phyloP scores from a whole-genome alignment of 2,797 vertebrate genomes.

The Sphenodon punctatus region DNA sequence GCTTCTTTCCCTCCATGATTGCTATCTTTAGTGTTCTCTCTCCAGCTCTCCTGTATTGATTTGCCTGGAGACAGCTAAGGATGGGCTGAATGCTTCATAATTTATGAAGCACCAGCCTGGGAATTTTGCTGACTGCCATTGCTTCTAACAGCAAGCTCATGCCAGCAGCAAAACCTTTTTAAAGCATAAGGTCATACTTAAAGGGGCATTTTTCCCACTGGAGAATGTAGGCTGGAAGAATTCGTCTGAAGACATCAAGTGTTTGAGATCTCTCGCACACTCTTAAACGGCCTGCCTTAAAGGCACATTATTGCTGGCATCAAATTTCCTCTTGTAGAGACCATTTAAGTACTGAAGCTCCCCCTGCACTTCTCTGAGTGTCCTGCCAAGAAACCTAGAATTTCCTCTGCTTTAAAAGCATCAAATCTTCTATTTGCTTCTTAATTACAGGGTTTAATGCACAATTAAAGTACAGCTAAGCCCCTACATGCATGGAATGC shows the following conservation, averaged over 20 bases:
- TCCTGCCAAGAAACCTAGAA: constrained; percentile 71
- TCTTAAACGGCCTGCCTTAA: constrained; percentile 58
- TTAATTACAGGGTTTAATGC: constrained; percentile 77
- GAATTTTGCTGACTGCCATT: constrained; percentile 32
- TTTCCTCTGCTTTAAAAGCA: constrained; percentile 73
- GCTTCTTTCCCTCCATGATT: no score
- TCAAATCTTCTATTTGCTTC: constrained; percentile 68
- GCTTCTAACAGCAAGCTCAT: not conserved
- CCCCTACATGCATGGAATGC: constrained; percentile 77
- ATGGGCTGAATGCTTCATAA: not conserved
- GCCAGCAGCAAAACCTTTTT: constrained; percentile 31
- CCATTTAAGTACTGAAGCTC: constrained; percentile 60
- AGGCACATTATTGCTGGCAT: no score
- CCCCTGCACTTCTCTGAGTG: constrained; percentile 61
- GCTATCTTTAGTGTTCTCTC: no score
- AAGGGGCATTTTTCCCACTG: constrained; percentile 40
- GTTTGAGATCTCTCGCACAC: constrained; percentile 2
- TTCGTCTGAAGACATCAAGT: constrained; percentile 11
- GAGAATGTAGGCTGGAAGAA: constrained; percentile 40
- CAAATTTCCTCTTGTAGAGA: constrained; percentile 59
- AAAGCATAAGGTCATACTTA: constrained; percentile 15
- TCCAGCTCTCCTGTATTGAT: constrained; percentile 35
- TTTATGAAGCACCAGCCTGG: constrained; percentile 26
- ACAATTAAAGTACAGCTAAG: constrained; percentile 74
- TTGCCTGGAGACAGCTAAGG: constrained; percentile 7